phyloP scores from a whole-genome alignment of 2,888 invertebrate species.

The Conus canariensis region DNA sequence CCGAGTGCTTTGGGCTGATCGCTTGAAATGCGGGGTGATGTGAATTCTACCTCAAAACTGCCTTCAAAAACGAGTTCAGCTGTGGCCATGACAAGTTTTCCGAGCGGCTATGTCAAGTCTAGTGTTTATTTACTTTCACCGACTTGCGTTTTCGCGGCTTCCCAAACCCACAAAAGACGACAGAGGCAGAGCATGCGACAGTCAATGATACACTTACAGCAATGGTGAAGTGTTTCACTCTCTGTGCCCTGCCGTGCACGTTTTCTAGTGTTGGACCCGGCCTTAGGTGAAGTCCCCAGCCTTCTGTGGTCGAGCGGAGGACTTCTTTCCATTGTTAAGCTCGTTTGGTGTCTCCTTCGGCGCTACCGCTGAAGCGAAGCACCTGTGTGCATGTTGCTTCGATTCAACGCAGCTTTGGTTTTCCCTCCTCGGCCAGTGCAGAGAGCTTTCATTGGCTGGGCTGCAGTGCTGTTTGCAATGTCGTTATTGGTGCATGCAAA shows the following conservation, averaged over 20 bases:
- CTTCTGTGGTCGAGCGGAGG: background rate
- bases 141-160: background rate
- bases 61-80: background rate
- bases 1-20: background rate
- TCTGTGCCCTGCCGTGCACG: background rate
- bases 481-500: constrained; percentile 28
- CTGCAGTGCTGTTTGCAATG: background rate
- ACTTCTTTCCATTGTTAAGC: background rate
- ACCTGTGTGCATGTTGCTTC: background rate
- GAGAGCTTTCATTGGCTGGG: constrained; percentile 15
- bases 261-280: background rate
- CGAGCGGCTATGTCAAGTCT: background rate
- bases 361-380: background rate
- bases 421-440: constrained; percentile 28
- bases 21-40: background rate
- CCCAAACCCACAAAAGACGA: background rate
- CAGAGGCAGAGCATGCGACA: constrained; percentile 28
- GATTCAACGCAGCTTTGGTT: constrained; percentile 3
- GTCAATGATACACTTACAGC: constrained; percentile 9
- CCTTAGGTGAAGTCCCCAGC: constrained; percentile 8
- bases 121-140: background rate
- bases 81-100: constrained; percentile 35
- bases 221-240: background rate
- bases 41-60: constrained; percentile 15
- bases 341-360: background rate